A percentile compares a stretch with the other conserved stretches of the same genome.
These are phyloP conservation scores for Cantharis rufa DNA, from an alignment of 2,888 invertebrate species.

Conservation along the genomic window DNA sequence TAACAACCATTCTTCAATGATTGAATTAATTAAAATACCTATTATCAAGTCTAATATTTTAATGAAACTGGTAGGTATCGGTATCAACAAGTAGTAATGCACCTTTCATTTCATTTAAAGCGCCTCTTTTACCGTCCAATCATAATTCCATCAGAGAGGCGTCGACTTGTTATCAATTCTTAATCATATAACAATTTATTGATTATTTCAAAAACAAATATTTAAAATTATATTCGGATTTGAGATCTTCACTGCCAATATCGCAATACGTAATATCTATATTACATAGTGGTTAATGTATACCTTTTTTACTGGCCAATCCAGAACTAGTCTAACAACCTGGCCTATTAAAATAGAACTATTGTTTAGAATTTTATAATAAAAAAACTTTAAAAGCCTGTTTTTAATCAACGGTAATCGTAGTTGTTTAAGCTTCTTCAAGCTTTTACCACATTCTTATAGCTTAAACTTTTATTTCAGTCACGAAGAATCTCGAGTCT, in stretches of 20 bases:
- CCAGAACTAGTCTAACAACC: background rate
- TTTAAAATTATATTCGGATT: no score
- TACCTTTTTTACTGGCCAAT: background rate
- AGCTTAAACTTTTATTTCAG: background rate
- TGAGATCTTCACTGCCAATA: no score
- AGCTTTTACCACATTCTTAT: background rate
- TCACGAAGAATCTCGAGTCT: background rate
- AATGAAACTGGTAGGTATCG: background rate
- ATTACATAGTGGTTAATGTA: background rate
- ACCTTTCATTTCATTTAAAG: no score
- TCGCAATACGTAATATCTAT: no score
- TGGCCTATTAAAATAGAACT: background rate
- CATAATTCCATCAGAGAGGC: no score
- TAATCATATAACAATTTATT: background rate
- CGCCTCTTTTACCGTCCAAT: background rate
- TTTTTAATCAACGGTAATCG: background rate
- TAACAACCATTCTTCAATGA: background rate
- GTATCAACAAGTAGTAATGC: background rate
- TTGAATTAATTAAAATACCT: background rate
- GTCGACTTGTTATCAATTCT: background rate
- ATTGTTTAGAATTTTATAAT: background rate
- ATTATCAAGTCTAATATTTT: background rate
- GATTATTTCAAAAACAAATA: no score
- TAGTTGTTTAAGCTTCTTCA: background rate
- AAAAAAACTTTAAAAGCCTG: background rate